Evolutionary conservation across 1,140 invertebrate genomes (phyloP), one percentile per base, ranked within the genome.

Genomic region (Trichonephila clavata): DNA sequence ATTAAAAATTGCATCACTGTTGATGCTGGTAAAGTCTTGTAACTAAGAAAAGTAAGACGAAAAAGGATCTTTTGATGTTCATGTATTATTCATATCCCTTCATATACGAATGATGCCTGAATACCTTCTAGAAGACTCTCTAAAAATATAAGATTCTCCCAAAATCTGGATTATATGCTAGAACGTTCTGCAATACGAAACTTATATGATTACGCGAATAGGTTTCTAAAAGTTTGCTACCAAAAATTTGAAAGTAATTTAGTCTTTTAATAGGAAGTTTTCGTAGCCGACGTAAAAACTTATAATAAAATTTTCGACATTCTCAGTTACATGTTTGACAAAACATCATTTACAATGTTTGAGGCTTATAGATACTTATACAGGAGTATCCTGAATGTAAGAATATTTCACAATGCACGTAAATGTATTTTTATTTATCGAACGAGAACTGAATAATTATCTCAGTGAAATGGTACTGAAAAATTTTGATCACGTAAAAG

Each of bases 341-440:
- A 32, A 77, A 77, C 71, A 39, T 77, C 71, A 77, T 77, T 77
- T 77, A 77, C 71, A 77, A 77, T 77, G 32, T 27, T 77, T 39
- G 27, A 32, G 71, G 39, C 39, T 39, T 2, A 16, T 18, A 39
- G 71, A 7, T 77, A 39, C 39, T 77, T 77, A 77, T 32, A 77
- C 32, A 39, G 18, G 2, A 77, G 27, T 39, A 77, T 77, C 18
- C 18, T 39, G 50, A 10, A 50, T 77, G 32, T 77, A 27, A 77
- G 71, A 32, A 10, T 77, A 77, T 77, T 77, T 77, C 6, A 20
- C 13, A 27, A 32, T n/a, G n/a, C 32, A 39, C 18, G 27, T 1
- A 39, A 39, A 32, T 18, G 27, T 77, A 77, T 77, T 77, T 77
- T 39, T 39, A 39, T 39, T 77, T 39, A 77, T 16, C 32, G 71